Conservation (phyloP, 2,113 vertebrate species). For the Odobenus rosmarus region DNA sequence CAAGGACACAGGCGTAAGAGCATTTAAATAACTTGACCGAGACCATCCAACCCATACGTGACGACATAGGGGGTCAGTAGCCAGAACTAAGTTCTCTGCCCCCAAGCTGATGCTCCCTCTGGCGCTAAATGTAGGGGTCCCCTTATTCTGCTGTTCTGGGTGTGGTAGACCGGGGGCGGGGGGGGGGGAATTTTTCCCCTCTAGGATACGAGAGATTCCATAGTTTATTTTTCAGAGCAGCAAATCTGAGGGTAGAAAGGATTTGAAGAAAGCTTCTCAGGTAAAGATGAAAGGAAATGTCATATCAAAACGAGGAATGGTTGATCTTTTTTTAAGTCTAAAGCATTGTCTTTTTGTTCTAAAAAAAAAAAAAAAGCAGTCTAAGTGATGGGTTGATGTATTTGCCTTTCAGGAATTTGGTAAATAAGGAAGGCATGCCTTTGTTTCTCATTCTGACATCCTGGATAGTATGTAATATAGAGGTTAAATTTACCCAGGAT, state of each 20-base stretch:
- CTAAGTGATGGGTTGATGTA: not conserved
- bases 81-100: not conserved
- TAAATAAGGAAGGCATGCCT: not conserved
- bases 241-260: not conserved
- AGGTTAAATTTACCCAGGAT: not conserved
- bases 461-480: not conserved
- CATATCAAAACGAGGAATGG: not conserved
- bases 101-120: rapidly evolving
- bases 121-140: rapidly evolving
- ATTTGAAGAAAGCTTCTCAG: not conserved
- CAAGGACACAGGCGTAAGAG: not conserved
- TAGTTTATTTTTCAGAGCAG: not conserved
- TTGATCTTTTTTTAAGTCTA: not conserved
- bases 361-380: not conserved
- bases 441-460: not conserved
- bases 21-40: not conserved
- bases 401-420: not conserved
- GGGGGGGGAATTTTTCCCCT: not conserved
- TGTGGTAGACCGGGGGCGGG: too few relatives aligned
- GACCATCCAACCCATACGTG: not conserved
- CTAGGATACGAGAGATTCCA: not conserved
- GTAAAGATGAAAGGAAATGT: not conserved
- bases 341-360: not conserved
- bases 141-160: not conserved
- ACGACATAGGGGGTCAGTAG: not conserved